Evolutionary conservation across 2,888 invertebrate species (phyloP).

Genomic region (Sarcophaga subvicina): DNA sequence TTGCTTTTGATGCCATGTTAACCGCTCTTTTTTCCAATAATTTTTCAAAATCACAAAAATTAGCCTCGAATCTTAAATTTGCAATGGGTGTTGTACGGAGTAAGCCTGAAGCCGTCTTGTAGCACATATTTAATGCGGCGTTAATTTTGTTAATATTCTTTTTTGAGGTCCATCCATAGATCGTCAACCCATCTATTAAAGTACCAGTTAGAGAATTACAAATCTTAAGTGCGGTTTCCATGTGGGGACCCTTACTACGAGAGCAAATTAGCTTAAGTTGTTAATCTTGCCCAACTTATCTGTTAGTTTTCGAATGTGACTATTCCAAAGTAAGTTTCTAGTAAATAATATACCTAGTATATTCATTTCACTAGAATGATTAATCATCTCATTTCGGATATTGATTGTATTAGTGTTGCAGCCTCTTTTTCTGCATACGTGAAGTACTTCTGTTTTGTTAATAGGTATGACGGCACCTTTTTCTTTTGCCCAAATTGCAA

Average conservation of each 20-base stretch:
- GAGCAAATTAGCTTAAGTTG: not conserved
- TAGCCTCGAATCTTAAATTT: not conserved
- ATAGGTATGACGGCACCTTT: slow-evolving; percentile 15
- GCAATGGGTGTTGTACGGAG: slow-evolving; percentile 2
- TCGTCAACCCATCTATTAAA: no score
- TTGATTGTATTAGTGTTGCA: not conserved
- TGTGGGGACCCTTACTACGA: no score
- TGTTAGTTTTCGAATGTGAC: not conserved
- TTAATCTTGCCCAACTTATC: not conserved
- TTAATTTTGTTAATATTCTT: not conserved
- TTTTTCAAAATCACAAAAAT: not conserved
- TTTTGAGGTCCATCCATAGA: not conserved
- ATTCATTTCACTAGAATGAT: not conserved
- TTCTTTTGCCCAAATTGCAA: not conserved
- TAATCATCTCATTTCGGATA: not conserved
- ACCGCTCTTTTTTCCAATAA: not conserved
- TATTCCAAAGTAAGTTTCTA: slow-evolving; percentile 2
- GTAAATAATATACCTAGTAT: not conserved
- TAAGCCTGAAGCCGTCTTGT: not conserved
- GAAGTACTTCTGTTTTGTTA: slow-evolving; percentile 12
- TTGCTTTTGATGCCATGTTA: slow-evolving; percentile 12
- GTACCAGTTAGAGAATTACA: no score
- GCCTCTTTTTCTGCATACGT: slow-evolving; percentile 23
- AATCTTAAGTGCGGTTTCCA: not conserved
- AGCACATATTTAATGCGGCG: no score